Evolutionary conservation across 2,888 invertebrate species (phyloP), one percentile per base, ranked within the genome.

Genomic region (Lamellibrachia satsuma): DNA sequence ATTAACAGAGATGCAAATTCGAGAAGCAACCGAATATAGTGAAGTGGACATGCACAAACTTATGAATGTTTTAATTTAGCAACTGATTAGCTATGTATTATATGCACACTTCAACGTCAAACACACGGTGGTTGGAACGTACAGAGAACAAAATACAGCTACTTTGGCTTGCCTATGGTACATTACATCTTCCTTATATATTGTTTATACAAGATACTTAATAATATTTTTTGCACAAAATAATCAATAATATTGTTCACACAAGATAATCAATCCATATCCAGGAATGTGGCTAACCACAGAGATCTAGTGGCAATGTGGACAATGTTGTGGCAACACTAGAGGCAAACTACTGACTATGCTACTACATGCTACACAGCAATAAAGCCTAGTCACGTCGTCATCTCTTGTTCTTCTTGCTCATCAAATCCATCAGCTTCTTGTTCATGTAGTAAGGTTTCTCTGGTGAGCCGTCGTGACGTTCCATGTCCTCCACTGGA

Each of bases 391-490:
- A n/a, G 75, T 75, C 75, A n/a, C 6, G 15, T 6, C n/a, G 75
- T 75, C 75, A 75, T 75, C 75, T 75, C 55, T 95, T 95, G 95
- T 98, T 97, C 97, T 97, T 97, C 95, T 98, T 98, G 91, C 98
- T 98, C 92, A 99, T 97, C 94, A 99, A 98, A 96, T 98, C 98
- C 98, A 98, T 98, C 92, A 99, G 97, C 95, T 98, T 97, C 96
- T 98, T 98, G 52, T 98, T 98, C 99, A 99, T 99, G 96, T 97
- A 99, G 96, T 98, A 99, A 0, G 99, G 99, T 96, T 98, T 98
- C 94, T 98, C 98, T 0, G 97, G 96, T 0, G 98, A 98, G 9
- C 99, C 99, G 96, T 99, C 99, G 96, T 99, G 99, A 94, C 98
- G 97, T 97, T 99, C 99, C 95, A 98, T 98, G 96, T 99, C 99